Conservation (phyloP, 2,113 vertebrate genomes). For the Poeciliopsis turrubarensis region DNA sequence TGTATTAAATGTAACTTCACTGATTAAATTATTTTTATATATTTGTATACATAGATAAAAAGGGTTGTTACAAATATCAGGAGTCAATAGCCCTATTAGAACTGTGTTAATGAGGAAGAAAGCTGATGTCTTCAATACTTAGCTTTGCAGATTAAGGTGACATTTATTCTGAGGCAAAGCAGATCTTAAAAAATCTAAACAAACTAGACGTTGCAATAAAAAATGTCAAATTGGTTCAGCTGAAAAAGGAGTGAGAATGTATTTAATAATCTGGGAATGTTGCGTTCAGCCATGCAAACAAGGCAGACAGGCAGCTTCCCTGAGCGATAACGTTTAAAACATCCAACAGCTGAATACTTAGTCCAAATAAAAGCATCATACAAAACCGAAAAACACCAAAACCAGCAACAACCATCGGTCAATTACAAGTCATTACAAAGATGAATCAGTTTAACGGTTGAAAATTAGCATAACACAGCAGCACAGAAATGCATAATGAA, state of each 20-base stretch:
- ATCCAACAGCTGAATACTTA: background rate
- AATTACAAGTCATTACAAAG: background rate
- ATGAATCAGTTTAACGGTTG: background rate
- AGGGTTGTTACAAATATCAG: too few relatives aligned
- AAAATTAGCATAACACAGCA: background rate
- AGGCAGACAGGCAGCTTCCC: background rate
- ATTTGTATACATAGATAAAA: too few relatives aligned
- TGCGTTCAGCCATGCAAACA: background rate
- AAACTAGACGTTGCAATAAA: background rate
- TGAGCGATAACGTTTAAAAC: background rate
- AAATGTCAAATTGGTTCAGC: background rate
- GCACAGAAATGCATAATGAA: background rate
- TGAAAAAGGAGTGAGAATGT: slow-evolving; percentile 9
- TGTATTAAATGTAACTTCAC: too few relatives aligned
- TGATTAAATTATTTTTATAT: too few relatives aligned
- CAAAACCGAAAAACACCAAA: background rate
- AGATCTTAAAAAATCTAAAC: background rate
- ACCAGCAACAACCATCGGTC: background rate
- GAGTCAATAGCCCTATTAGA: too few relatives aligned
- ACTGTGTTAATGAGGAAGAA: too few relatives aligned
- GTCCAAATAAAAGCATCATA: background rate
- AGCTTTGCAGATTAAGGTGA: too few relatives aligned
- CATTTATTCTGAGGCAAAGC: too few relatives aligned
- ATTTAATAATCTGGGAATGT: slow-evolving; percentile 4
- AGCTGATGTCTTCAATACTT: too few relatives aligned